Evolutionary conservation across 2,797 vertebrate species (phyloP).

Genomic region (Pseudomugil gertrudae): DNA sequence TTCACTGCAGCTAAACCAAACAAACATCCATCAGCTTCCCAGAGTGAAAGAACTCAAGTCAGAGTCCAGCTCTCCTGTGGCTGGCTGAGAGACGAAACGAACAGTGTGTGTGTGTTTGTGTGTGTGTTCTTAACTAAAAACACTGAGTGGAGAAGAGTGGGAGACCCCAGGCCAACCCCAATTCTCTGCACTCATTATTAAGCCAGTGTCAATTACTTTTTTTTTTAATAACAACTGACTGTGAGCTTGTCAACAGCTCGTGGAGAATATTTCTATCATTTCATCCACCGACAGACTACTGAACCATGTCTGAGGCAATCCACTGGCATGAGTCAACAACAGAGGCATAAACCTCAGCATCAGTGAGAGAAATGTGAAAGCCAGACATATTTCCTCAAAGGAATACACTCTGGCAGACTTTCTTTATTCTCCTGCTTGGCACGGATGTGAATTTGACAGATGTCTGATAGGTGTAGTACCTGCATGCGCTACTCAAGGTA

Average conservation of each 20-base stretch:
- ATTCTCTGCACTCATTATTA: constrained; percentile 44
- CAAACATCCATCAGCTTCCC: constrained; percentile 80
- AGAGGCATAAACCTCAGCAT: constrained; percentile 37
- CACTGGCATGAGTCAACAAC: constrained; percentile 44
- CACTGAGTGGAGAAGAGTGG: constrained; percentile 26
- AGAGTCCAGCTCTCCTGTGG: constrained; percentile 66
- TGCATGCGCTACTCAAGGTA: constrained; percentile 62
- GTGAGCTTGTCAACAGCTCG: constrained; percentile 51
- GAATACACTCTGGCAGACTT: constrained; percentile 30
- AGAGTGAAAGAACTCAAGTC: constrained; percentile 74
- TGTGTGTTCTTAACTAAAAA: constrained; percentile 22
- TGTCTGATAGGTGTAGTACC: constrained; percentile 63
- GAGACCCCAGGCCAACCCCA: constrained; percentile 53
- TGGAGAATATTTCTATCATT: constrained; percentile 56
- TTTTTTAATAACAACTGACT: constrained; percentile 41
- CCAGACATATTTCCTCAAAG: constrained; percentile 45
- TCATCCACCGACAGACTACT: constrained; percentile 49
- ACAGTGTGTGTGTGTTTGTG: constrained; percentile 38
- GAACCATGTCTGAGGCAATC: constrained; percentile 59
- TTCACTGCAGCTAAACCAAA: constrained; percentile 73
- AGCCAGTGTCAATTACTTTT: constrained; percentile 54
- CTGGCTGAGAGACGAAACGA: constrained; percentile 51
- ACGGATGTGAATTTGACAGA: constrained; percentile 50
- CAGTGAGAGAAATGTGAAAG: constrained; percentile 58
- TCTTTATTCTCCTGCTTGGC: constrained; percentile 34